Conservation (phyloP, 2,888 invertebrate genomes). For the Yponomeuta malinellus region DNA sequence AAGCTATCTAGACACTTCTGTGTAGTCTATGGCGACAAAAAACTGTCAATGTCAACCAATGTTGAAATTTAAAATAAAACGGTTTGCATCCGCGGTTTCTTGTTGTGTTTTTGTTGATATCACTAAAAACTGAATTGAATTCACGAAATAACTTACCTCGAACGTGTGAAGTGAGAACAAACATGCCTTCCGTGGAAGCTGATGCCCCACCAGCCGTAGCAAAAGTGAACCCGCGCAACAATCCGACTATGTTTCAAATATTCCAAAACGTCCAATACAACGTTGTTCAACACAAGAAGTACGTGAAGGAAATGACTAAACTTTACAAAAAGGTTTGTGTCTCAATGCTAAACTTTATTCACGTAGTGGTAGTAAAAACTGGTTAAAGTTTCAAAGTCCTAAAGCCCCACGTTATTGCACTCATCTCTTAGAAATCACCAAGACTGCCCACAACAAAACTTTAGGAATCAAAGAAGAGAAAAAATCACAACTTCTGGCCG, state of each 20-base stretch:
- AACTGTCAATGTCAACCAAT: neutral
- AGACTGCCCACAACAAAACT: too few species aligned
- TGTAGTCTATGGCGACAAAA: too few species aligned
- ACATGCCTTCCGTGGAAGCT: constrained; percentile 14
- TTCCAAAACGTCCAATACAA: constrained; percentile 80
- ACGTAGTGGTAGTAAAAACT: constrained; percentile 13
- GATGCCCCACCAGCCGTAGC: constrained; percentile 17
- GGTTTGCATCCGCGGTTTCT: neutral
- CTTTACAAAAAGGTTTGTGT: constrained; percentile 76
- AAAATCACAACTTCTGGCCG: too few species aligned
- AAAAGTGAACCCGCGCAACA: constrained; percentile 62
- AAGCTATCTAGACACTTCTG: too few species aligned
- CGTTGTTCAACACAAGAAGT: constrained; percentile 79
- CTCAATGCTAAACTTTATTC: neutral
- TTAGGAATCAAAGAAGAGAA: too few species aligned
- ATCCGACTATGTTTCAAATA: constrained; percentile 67
- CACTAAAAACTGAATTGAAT: neutral
- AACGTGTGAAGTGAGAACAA: neutral
- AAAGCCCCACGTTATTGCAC: neutral
- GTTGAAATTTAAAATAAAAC: constrained; percentile 11
- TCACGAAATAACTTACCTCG: neutral
- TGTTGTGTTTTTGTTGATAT: neutral
- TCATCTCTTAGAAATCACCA: neutral
- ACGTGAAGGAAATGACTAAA: constrained; percentile 77
- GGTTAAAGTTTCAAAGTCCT: constrained; percentile 16